phyloP scores from a whole-genome alignment of 2,888 invertebrate species.

The Conus canariensis region DNA sequence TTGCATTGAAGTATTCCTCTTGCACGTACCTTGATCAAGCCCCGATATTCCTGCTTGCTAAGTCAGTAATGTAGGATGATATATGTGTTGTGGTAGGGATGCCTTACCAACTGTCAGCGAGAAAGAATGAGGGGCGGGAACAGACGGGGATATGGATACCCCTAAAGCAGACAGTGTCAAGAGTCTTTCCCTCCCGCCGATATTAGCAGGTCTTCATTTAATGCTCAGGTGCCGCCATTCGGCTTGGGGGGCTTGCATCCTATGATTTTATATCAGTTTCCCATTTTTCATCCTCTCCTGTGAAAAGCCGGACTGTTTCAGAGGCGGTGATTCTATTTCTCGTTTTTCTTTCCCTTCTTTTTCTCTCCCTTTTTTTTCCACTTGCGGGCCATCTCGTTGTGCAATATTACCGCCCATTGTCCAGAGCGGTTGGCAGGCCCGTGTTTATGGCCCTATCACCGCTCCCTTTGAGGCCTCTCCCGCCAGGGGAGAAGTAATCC shows the following conservation, averaged over 20 bases:
- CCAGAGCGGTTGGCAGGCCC: not conserved
- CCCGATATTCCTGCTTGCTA: conserved; percentile 5
- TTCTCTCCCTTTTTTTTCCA: not conserved
- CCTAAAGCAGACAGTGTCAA: conserved; percentile 5
- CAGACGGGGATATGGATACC: conserved; percentile 9
- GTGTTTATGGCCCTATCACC: not conserved
- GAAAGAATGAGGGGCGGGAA: conserved; percentile 9
- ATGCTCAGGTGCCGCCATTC: conserved; percentile 6
- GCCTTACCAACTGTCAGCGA: not conserved
- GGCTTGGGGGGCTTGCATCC: conserved; percentile 1
- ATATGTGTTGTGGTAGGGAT: not conserved
- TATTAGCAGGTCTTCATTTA: conserved; percentile 13
- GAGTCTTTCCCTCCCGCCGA: not conserved
- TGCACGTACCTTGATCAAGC: not conserved
- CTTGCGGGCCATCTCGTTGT: conserved; percentile 16
- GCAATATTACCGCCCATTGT: conserved; percentile 21
- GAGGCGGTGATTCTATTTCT: not conserved
- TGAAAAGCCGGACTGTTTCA: not conserved
- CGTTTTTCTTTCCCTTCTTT: not conserved
- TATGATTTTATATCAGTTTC: conserved; percentile 22
- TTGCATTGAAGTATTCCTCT: not conserved
- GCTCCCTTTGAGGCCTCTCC: not conserved
- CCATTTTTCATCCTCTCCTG: conserved; percentile 15
- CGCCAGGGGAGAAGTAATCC: not conserved
- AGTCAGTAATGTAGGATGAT: conserved; percentile 24